These are phyloP conservation scores for Melanotaenia pygmaea DNA, from an alignment of 2,797 vertebrate species.

Conservation along the genomic window DNA sequence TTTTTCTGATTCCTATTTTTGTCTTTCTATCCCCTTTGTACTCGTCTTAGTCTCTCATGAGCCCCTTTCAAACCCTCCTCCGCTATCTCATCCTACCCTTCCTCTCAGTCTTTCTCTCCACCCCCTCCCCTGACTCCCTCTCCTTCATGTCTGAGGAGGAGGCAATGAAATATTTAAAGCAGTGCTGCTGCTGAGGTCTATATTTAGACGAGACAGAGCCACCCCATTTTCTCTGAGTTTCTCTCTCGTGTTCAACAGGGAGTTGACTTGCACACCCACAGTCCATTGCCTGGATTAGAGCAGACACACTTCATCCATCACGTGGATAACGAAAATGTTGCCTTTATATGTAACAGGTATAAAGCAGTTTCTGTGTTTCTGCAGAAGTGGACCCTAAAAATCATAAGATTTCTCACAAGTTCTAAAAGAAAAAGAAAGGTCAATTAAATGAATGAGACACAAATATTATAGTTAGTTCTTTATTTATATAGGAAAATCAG, in stretches of 20 bases:
- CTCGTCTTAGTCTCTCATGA: conserved; percentile 31
- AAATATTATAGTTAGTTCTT: not conserved
- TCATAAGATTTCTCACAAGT: not conserved
- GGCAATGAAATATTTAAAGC: conserved; percentile 83
- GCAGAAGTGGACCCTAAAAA: no score
- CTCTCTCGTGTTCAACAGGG: not conserved
- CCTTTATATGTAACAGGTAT: no score
- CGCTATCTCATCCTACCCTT: conserved; percentile 12
- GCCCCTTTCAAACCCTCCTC: conserved; percentile 14
- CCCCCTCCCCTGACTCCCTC: conserved; percentile 22
- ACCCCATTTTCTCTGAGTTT: conserved; percentile 16
- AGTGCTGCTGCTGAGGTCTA: conserved; percentile 72
- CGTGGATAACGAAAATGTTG: not conserved
- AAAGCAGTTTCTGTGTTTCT: no score
- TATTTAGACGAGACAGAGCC: conserved; percentile 75
- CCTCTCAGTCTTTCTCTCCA: conserved; percentile 13
- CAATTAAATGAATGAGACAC: not conserved
- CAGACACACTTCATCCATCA: conserved; percentile 28
- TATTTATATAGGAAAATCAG: not conserved
- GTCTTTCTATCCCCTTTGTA: conserved; percentile 52
- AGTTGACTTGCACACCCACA: conserved; percentile 24
- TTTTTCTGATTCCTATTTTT: conserved; percentile 59
- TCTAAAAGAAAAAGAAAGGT: not conserved
- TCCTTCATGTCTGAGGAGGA: conserved; percentile 55
- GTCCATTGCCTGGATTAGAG: conserved; percentile 19